Conservation (phyloP, 1,140 invertebrate genomes). For the Yoshiicerus persimilis region DNA sequence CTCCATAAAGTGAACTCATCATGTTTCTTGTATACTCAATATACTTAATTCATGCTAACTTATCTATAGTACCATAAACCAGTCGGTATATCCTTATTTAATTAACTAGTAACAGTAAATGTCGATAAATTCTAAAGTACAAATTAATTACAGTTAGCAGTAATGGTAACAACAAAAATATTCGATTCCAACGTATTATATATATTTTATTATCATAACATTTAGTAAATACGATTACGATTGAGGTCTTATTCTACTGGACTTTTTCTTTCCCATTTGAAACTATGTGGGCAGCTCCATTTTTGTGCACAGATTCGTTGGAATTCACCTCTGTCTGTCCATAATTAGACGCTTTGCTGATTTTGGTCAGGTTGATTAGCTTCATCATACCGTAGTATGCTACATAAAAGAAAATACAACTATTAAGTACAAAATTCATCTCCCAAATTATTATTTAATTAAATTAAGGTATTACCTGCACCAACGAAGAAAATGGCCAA, state of each 20-base stretch:
- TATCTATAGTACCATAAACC: too few relatives aligned
- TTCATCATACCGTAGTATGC: conserved; percentile 75
- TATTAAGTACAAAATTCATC: neutral
- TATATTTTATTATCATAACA: neutral
- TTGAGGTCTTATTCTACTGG: neutral
- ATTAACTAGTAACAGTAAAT: neutral
- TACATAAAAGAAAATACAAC: conserved; percentile 59
- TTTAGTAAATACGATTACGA: neutral
- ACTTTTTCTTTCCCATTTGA: conserved; percentile 22
- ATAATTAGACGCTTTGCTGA: conserved; percentile 69
- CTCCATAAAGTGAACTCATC: neutral
- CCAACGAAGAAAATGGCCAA: conserved; percentile 66
- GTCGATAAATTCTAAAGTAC: neutral
- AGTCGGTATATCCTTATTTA: neutral
- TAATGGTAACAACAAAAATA: neutral
- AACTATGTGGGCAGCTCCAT: conserved; percentile 1
- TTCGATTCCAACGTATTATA: neutral
- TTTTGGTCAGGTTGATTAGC: conserved; percentile 79
- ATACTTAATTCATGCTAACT: neutral
- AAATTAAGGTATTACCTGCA: conserved; percentile 60
- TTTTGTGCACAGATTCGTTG: neutral
- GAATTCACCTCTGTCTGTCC: neutral
- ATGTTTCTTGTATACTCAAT: neutral
- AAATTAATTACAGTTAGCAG: neutral
- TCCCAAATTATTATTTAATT: neutral